phyloP scores from a whole-genome alignment of 1,140 invertebrate species.

The Limonius californicus region DNA sequence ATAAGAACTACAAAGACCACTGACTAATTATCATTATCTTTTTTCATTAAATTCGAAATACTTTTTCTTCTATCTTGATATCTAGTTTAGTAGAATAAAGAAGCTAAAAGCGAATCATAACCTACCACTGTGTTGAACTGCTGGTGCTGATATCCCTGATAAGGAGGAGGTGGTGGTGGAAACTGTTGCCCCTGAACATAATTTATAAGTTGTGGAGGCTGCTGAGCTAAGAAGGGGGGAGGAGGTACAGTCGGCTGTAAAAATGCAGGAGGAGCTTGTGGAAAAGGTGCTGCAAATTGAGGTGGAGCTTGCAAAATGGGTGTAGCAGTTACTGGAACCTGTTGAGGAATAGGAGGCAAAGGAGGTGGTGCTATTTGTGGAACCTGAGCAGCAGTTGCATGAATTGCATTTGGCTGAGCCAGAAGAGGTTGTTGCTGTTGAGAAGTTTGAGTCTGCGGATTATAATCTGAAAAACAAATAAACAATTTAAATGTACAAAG shows the following conservation, averaged over 20 bases:
- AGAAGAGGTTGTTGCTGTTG: conserved; percentile 29
- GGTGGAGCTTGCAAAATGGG: conserved; percentile 33
- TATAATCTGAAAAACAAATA: conserved; percentile 37
- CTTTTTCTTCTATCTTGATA: neutral
- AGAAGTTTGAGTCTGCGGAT: conserved; percentile 31
- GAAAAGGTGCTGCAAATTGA: conserved; percentile 29
- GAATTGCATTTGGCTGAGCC: conserved; percentile 29
- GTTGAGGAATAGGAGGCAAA: conserved; percentile 27
- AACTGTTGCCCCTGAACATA: conserved; percentile 40
- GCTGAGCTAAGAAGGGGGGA: conserved; percentile 31
- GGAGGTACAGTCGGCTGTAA: conserved; percentile 30
- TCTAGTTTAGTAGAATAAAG: neutral
- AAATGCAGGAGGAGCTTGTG: conserved; percentile 33
- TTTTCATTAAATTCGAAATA: no score
- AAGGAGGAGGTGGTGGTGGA: conserved; percentile 32
- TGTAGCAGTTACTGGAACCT: conserved; percentile 33
- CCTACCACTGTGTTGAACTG: conserved; percentile 44
- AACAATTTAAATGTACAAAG: no score
- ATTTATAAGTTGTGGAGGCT: conserved; percentile 38
- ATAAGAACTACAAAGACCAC: no score
- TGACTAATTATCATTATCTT: no score
- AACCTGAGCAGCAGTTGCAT: conserved; percentile 25
- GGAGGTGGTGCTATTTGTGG: conserved; percentile 28
- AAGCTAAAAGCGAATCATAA: neutral
- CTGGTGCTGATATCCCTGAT: conserved; percentile 40